These are phyloP conservation scores for Platyscapa corneri DNA, from an alignment of 1,140 invertebrate genomes.

Conservation along the genomic window DNA sequence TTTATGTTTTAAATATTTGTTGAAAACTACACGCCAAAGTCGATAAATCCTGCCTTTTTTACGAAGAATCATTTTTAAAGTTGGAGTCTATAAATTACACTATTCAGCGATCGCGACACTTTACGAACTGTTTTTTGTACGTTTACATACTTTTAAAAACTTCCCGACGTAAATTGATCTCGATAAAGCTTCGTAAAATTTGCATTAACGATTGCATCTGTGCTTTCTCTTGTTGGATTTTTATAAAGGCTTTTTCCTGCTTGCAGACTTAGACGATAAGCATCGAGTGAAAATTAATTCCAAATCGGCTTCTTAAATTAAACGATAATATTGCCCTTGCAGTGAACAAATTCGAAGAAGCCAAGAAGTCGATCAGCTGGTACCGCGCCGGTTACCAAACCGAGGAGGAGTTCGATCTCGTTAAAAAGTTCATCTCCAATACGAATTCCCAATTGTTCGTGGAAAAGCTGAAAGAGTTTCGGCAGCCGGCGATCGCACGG, in stretches of 20 bases:
- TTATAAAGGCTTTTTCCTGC: neutral
- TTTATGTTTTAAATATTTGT: too few species aligned
- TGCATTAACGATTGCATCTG: too few species aligned
- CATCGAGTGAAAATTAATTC: neutral
- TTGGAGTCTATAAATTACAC: too few species aligned
- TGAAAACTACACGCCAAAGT: too few species aligned
- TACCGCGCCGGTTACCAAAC: conserved; percentile 41
- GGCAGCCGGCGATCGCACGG: conserved; percentile 66
- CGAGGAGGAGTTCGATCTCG: conserved; percentile 38
- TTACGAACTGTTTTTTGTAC: too few species aligned
- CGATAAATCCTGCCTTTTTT: too few species aligned
- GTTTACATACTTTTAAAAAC: too few species aligned
- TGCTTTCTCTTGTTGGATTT: too few species aligned
- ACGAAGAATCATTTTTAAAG: too few species aligned
- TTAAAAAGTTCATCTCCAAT: conserved; percentile 46
- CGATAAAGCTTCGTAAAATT: too few species aligned
- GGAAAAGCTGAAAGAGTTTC: conserved; percentile 42
- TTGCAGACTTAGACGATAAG: neutral
- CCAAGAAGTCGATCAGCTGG: conserved; percentile 71
- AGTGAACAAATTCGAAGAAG: conserved; percentile 75
- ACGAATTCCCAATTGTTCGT: neutral
- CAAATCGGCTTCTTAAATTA: neutral
- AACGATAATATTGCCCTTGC: conserved; percentile 42
- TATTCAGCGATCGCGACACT: too few species aligned
- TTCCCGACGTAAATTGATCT: too few species aligned